phyloP scores from a whole-genome alignment of 2,797 vertebrate genomes.

The Otus scops region DNA sequence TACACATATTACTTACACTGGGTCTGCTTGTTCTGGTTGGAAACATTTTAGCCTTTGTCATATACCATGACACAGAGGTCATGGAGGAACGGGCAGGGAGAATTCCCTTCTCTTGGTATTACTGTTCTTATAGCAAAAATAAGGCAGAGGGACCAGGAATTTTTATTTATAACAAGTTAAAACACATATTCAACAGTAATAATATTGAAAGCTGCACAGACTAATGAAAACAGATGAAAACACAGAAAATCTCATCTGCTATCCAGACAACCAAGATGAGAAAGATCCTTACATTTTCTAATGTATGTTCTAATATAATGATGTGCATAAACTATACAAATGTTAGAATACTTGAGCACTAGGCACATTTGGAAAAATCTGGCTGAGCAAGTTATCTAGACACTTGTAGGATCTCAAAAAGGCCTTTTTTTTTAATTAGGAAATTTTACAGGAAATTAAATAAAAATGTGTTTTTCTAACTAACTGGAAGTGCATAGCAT shows the following conservation, averaged over 20 bases:
- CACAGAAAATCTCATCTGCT: not conserved
- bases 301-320: not conserved
- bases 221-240: not conserved
- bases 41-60: not conserved
- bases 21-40: not conserved
- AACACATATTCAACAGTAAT: not conserved
- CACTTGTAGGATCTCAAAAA: not conserved
- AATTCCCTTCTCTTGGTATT: not conserved
- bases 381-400: not conserved
- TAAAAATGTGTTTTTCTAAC: conserved; percentile 21
- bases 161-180: not conserved
- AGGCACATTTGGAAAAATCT: not conserved
- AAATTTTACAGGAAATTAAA: conserved; percentile 26
- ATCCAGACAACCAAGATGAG: not conserved
- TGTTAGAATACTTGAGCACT: not conserved
- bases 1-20: not conserved
- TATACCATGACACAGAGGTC: not conserved
- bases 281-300: not conserved
- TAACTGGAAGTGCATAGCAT: not conserved
- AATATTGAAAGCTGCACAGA: not conserved
- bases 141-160: not conserved
- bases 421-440: not conserved
- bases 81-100: not conserved
- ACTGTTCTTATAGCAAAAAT: not conserved
- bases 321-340: not conserved